Conservation (phyloP, 2,888 invertebrate species). For the Sceliomorpha sp. region DNA sequence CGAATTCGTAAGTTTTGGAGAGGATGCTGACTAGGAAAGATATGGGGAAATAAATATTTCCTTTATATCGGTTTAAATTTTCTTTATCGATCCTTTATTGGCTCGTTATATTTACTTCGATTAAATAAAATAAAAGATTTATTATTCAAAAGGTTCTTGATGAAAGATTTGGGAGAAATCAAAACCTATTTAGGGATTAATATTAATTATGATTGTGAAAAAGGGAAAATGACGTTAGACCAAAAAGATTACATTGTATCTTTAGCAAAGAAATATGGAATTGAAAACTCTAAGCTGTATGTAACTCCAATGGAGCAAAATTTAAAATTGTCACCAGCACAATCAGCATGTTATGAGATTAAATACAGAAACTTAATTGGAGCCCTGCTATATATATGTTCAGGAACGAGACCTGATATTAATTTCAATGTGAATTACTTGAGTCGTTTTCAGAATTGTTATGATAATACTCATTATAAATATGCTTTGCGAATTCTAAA, state of each 20-base stretch:
- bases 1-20: too few species aligned
- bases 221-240: constrained; percentile 4
- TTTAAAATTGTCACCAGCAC: constrained; percentile 61
- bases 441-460: too few species aligned
- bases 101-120: too few species aligned
- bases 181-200: constrained; percentile 12
- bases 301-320: constrained; percentile 18
- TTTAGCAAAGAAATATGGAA: constrained; percentile 7
- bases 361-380: constrained; percentile 39
- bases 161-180: constrained; percentile 17
- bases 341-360: too few species aligned
- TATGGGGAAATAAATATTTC: too few species aligned
- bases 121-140: too few species aligned
- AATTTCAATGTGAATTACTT: constrained; percentile 9
- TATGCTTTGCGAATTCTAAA: too few species aligned
- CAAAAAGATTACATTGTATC: constrained; percentile 19
- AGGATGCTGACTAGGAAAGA: too few species aligned
- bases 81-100: too few species aligned
- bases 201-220: constrained; percentile 6
- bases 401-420: constrained; percentile 33
- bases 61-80: too few species aligned
- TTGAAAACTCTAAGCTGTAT: constrained; percentile 16
- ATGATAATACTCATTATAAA: too few species aligned
- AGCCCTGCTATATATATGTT: constrained; percentile 34
- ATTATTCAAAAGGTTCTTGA: too few species aligned